Base-by-base conservation (phyloP, 2,797 vertebrate genomes). In the Sebastes kiyomatsui region DNA sequence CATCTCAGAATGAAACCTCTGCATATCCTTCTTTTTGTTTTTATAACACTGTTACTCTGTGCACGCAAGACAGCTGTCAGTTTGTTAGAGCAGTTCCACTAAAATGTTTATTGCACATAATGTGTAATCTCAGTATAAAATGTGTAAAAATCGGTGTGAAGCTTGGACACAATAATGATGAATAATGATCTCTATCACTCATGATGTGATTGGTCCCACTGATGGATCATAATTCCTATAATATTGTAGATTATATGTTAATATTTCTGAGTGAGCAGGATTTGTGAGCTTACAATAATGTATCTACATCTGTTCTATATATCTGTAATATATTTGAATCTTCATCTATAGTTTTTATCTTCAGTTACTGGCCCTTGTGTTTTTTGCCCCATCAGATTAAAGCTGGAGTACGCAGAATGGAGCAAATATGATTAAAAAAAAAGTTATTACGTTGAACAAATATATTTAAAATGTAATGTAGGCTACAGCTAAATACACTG, bases 321-420 rank as follows among this genome's bases (percentile, higher is more conserved):
- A 55, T 22, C n/a, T 55, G 1, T 54, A 54, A 54, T 55, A 55
- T 55, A 55, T 23, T n/a, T 52, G 20, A n/a, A 52, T 49, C 18
- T 49, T 54, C 20, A 5, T n/a, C n/a, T 54, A 54, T 22, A 2
- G 2, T 2, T n/a, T n/a, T 55, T n/a, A 2, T 55, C n/a, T 23
- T 55, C 10, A 22, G 52, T 22, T 23, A 12, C n/a, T 23, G 52
- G 52, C 52, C n/a, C 9, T 14, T 54, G n/a, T 55, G 8, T 20
- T 49, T 20, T 7, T 49, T n/a, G 28, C 18, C 12, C 38, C 49
- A 52, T 52, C 49, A 52, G 18, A 55, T 55, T 55, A 55, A 23
- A 55, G n/a, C n/a, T 12, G n/a, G 6, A 14, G 42, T 4, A 46
- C 6, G 42, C 42, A 46, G 42, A 0, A 0, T 46, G 42, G 42